Evolutionary conservation across 2,797 vertebrate species (phyloP).

Genomic region (Crax fasciolata): DNA sequence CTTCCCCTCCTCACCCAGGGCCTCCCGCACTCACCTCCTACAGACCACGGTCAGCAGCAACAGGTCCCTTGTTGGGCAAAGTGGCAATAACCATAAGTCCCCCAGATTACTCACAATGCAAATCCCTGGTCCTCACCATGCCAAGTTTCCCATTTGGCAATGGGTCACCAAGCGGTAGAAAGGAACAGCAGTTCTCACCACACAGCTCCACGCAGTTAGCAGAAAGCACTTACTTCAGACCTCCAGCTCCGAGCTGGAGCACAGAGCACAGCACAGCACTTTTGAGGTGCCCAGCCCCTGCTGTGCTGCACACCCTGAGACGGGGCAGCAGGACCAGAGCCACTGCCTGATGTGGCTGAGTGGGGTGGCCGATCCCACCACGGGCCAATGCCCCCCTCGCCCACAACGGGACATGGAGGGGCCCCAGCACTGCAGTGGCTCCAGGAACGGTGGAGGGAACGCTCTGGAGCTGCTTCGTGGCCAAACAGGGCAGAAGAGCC

Average conservation of each 20-base stretch:
- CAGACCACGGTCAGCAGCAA: background rate
- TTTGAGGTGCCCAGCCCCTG: fast-evolving
- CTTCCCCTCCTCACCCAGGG: background rate
- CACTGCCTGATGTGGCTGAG: background rate
- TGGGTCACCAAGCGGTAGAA: background rate
- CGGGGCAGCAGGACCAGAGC: too few relatives aligned
- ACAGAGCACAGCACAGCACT: background rate
- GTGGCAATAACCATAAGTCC: background rate
- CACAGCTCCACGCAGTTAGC: background rate
- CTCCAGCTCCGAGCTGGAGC: background rate
- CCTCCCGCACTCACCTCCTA: background rate
- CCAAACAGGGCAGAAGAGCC: background rate
- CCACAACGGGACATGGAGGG: background rate
- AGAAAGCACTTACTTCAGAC: background rate
- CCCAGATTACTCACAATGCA: background rate
- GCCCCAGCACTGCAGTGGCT: background rate
- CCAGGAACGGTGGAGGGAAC: background rate
- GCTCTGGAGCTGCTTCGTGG: background rate
- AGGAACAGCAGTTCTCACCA: background rate
- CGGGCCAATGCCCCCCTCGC: background rate
- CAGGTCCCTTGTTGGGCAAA: background rate
- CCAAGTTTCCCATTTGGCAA: background rate
- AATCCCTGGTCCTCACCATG: background rate
- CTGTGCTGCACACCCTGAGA: background rate
- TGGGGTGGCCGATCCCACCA: background rate